Percentiles rank a stretch among this genome's conserved stretches.
Conservation (phyloP, 2,797 vertebrate genomes). For the Clarias fuscus region DNA sequence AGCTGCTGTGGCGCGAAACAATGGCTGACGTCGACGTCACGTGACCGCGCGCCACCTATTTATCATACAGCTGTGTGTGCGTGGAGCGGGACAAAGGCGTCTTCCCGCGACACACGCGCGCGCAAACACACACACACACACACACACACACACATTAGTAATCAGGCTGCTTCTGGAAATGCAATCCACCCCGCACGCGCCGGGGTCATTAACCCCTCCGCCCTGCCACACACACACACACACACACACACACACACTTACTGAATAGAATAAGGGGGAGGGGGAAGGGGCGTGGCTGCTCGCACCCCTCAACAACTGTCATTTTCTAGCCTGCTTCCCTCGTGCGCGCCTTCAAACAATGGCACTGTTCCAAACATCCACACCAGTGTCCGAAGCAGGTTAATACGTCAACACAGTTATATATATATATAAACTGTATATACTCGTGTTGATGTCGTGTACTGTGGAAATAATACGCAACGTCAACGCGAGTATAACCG, state of each 20-base stretch:
- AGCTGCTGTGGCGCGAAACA: slow-evolving; percentile 62
- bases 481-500: background rate
- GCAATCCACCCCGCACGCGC: slow-evolving; percentile 67
- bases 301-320: slow-evolving; percentile 31
- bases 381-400: too few relatives aligned
- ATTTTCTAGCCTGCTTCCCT: background rate
- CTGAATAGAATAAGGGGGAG: too few relatives aligned
- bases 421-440: background rate
- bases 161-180: slow-evolving; percentile 37
- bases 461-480: background rate
- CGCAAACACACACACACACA: slow-evolving; percentile 1
- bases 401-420: background rate
- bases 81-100: slow-evolving; percentile 65
- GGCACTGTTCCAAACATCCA: background rate
- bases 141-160: slow-evolving; percentile 1
- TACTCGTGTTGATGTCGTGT: too few relatives aligned
- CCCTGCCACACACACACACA: background rate
- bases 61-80: slow-evolving; percentile 84
- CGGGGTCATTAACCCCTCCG: slow-evolving; percentile 63
- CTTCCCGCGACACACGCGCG: slow-evolving; percentile 1
- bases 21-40: slow-evolving; percentile 52
- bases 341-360: slow-evolving; percentile 11
- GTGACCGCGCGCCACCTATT: slow-evolving; percentile 73
- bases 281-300: background rate
- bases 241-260: too few relatives aligned